Conservation (phyloP, 1,140 invertebrate genomes). For the Drosophila navojoa region DNA sequence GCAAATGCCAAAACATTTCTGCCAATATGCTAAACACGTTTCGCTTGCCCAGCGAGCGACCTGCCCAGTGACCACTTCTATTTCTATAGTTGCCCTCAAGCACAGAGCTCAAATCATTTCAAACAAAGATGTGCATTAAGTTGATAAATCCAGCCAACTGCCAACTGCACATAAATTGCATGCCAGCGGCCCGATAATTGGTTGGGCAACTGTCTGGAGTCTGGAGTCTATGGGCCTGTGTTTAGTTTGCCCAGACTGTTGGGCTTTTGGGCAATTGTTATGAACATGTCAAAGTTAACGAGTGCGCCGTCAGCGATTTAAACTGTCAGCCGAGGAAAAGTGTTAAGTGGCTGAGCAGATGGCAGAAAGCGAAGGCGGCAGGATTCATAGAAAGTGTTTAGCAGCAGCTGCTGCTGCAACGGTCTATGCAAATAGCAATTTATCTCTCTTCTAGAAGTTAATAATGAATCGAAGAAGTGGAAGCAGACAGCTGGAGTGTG, state of each 20-base stretch:
- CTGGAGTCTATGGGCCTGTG: neutral
- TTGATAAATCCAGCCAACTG: slow-evolving; percentile 49
- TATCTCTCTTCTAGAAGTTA: slow-evolving; percentile 34
- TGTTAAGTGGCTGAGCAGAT: slow-evolving; percentile 57
- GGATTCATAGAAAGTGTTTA: slow-evolving; percentile 41
- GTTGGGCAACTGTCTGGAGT: slow-evolving; percentile 18
- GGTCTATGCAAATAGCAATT: slow-evolving; percentile 57
- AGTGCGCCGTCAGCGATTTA: slow-evolving; percentile 52
- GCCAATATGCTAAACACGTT: slow-evolving; percentile 80
- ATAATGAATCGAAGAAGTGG: neutral
- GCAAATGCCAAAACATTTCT: slow-evolving; percentile 69
- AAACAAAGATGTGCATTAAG: slow-evolving; percentile 73
- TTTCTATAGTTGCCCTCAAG: slow-evolving; percentile 73
- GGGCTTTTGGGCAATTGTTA: slow-evolving; percentile 73
- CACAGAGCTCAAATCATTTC: slow-evolving; percentile 64
- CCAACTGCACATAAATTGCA: slow-evolving; percentile 65
- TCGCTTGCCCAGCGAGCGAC: slow-evolving; percentile 13
- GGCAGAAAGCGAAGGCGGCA: slow-evolving; percentile 5
- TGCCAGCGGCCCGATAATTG: slow-evolving; percentile 68
- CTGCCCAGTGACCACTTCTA: slow-evolving; percentile 39
- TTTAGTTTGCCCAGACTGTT: neutral
- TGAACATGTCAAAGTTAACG: slow-evolving; percentile 81
- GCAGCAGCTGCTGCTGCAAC: slow-evolving; percentile 22
- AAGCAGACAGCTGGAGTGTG: neutral
- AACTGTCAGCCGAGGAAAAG: slow-evolving; percentile 73